Evolutionary conservation across 2,113 vertebrate species (phyloP).

Genomic region (Austrofundulus limnaeus): DNA sequence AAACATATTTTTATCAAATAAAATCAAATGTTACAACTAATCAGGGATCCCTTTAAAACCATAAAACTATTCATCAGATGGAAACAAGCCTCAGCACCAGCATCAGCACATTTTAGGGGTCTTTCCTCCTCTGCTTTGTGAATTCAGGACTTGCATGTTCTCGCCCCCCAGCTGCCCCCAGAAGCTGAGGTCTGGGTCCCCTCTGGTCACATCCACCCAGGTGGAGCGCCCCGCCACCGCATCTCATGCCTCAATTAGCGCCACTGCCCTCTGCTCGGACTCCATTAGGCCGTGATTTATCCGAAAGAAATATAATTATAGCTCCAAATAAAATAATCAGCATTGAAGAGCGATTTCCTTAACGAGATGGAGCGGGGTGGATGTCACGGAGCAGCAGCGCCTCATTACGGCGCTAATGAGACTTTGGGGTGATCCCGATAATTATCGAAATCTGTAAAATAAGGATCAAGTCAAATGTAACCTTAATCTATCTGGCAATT

Average conservation of each 20-base stretch:
- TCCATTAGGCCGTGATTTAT: constrained; percentile 99
- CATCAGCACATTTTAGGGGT: too few species aligned
- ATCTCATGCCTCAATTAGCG: constrained; percentile 95
- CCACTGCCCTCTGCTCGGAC: constrained; percentile 94
- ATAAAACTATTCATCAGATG: too few species aligned
- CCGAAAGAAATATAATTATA: constrained; percentile 99
- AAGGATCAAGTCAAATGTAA: constrained; percentile 80
- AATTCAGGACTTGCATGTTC: too few species aligned
- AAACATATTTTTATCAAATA: too few species aligned
- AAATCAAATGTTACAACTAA: too few species aligned
- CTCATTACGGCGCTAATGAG: constrained; percentile 97
- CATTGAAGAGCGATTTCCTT: constrained; percentile 99
- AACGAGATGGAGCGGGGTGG: constrained; percentile 96
- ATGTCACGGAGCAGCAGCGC: constrained; percentile 96
- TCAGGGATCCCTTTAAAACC: too few species aligned
- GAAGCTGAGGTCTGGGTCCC: too few species aligned
- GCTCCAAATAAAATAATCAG: constrained; percentile 99
- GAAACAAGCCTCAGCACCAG: too few species aligned
- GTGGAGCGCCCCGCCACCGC: constrained; percentile 78
- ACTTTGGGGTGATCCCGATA: constrained; percentile 89
- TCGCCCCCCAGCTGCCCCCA: too few species aligned
- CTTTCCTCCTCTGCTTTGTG: too few species aligned
- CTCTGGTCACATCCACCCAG: constrained; percentile 59
- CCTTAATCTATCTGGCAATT: constrained; percentile 76
- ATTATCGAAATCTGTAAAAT: constrained; percentile 81